phyloP scores from a whole-genome alignment of 2,888 invertebrate genomes.

The Melanophora roralis region DNA sequence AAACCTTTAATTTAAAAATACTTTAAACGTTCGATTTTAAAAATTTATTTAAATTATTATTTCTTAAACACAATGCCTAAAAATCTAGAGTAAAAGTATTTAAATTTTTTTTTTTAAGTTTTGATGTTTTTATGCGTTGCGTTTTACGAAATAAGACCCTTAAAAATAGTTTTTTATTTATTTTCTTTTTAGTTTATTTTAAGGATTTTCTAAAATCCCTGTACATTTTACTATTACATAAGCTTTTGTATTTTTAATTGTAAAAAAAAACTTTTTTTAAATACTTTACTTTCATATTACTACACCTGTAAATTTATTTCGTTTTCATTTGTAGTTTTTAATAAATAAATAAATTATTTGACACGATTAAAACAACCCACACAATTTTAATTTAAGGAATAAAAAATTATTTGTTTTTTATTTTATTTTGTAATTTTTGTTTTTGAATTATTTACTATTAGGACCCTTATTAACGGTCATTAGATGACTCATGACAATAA shows the following conservation, averaged over 20 bases:
- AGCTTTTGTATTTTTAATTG: neutral
- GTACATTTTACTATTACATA: too few species aligned
- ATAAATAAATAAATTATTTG: constrained; percentile 41
- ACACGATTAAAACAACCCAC: constrained; percentile 20
- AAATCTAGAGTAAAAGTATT: constrained; percentile 12
- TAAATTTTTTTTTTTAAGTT: constrained; percentile 19
- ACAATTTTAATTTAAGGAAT: constrained; percentile 27
- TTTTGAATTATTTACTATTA: too few species aligned
- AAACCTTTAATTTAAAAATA: constrained; percentile 28
- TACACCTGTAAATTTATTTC: constrained; percentile 36
- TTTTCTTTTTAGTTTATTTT: too few species aligned
- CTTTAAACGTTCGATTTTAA: constrained; percentile 58
- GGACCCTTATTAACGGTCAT: too few species aligned
- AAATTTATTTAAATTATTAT: constrained; percentile 7
- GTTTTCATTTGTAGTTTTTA: constrained; percentile 48
- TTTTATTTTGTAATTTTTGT: too few species aligned
- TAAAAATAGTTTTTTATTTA: too few species aligned
- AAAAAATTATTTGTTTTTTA: constrained; percentile 1
- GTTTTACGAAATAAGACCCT: too few species aligned
- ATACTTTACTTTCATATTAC: constrained; percentile 36
- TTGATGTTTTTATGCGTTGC: neutral
- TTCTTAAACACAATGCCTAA: neutral
- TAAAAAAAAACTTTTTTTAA: neutral
- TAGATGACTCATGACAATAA: too few species aligned
- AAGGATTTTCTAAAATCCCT: too few species aligned